phyloP scores from a whole-genome alignment of 2,113 vertebrate species.

The Hippopotamus amphibius region DNA sequence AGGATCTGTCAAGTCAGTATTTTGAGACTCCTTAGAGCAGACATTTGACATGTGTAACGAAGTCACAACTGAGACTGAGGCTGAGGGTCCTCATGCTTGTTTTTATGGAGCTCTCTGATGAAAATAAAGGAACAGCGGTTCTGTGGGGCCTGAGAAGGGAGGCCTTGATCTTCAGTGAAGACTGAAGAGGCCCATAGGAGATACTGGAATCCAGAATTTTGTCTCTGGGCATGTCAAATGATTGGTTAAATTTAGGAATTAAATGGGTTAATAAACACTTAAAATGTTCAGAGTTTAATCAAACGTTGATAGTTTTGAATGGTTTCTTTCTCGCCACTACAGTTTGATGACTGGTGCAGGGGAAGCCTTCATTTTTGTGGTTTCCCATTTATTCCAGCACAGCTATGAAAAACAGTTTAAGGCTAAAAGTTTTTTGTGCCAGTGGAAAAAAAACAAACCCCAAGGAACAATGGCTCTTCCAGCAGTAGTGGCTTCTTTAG shows the following conservation, averaged over 20 bases:
- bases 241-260: background rate
- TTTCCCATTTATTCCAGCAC: conserved; percentile 76
- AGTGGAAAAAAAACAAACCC: background rate
- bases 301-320: background rate
- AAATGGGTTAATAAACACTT: conserved; percentile 53
- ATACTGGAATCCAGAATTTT: background rate
- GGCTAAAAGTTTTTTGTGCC: conserved; percentile 68
- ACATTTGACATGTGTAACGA: background rate
- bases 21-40: background rate
- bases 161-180: background rate
- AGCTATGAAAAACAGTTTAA: conserved; percentile 78
- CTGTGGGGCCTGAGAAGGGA: background rate
- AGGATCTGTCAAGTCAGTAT: background rate
- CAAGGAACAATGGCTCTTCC: conserved; percentile 31
- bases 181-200: background rate
- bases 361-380: conserved; percentile 81
- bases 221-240: conserved; percentile 13
- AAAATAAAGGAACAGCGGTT: background rate
- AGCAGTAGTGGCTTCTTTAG: background rate
- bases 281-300: conserved; percentile 37
- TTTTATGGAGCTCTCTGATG: conserved; percentile 8
- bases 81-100: background rate
- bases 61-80: background rate
- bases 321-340: conserved; percentile 46
- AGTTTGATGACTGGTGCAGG: conserved; percentile 50